phyloP scores from a whole-genome alignment of 2,888 invertebrate species.

The Deilephila elpenor region DNA sequence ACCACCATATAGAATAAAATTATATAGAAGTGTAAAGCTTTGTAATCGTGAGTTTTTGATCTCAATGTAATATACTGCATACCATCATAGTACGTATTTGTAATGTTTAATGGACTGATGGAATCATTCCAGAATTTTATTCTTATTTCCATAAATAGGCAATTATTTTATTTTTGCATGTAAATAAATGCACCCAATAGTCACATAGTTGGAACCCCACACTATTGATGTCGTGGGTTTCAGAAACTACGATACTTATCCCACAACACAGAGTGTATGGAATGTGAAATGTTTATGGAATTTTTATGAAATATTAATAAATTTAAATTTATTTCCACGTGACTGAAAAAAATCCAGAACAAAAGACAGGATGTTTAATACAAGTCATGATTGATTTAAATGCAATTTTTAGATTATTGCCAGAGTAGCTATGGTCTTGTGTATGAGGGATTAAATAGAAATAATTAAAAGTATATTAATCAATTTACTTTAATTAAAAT shows the following conservation, averaged over 20 bases:
- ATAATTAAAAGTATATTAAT: neutral
- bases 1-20: conserved; percentile 40
- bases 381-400: too few relatives aligned
- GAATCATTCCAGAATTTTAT: conserved; percentile 55
- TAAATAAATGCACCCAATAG: too few relatives aligned
- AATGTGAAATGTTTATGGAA: neutral
- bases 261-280: neutral
- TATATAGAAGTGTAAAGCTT: conserved; percentile 48
- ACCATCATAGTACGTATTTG: conserved; percentile 14
- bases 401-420: neutral
- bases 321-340: neutral
- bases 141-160: conserved; percentile 30
- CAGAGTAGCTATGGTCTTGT: neutral
- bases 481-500: neutral
- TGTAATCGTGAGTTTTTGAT: conserved; percentile 68
- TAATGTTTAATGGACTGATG: conserved; percentile 49
- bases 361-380: neutral
- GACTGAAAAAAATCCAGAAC: neutral
- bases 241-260: too few relatives aligned
- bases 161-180: conserved; percentile 31
- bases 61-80: conserved; percentile 53
- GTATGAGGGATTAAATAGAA: neutral
- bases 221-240: too few relatives aligned
- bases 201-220: too few relatives aligned
- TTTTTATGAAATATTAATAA: too few relatives aligned